Percentiles rank a stretch among this genome's conserved stretches.
These are phyloP conservation scores for Ptyas mucosa DNA, from an alignment of 2,113 vertebrate species.

Conservation along the genomic window DNA sequence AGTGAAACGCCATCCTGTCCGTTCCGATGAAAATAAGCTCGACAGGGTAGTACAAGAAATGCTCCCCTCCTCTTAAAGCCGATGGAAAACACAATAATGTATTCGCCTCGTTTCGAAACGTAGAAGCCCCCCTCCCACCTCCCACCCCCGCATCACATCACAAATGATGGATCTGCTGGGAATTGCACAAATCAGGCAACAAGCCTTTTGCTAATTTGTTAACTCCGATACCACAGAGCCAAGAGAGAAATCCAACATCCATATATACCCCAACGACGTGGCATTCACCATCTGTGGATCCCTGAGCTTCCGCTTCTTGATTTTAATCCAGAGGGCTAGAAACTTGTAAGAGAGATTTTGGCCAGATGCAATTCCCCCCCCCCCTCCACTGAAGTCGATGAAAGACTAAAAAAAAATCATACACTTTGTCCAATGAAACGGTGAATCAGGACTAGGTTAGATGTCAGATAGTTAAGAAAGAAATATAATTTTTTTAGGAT, in stretches of 20 bases:
- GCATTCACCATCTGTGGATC: neutral
- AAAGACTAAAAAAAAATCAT: neutral
- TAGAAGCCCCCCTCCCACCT: neutral
- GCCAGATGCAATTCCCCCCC: neutral
- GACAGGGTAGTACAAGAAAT: neutral
- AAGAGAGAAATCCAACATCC: neutral
- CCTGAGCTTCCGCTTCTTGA: neutral
- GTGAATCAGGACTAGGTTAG: neutral
- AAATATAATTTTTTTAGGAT: neutral
- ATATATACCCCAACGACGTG: neutral
- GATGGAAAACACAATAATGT: neutral
- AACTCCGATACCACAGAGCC: neutral
- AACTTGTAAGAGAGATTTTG: neutral
- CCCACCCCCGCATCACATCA: neutral
- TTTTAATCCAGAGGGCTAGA: neutral
- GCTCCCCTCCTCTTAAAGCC: rapidly evolving
- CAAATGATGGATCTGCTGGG: neutral
- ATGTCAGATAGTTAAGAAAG: neutral
- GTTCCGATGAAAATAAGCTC: neutral
- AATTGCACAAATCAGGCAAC: neutral
- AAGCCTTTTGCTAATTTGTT: neutral
- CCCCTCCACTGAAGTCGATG: neutral
- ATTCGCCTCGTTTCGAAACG: neutral
- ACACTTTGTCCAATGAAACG: neutral
- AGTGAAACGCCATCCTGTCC: neutral